A percentile compares a stretch with the other conserved stretches of the same genome.
phyloP scores from a whole-genome alignment of 2,113 vertebrate genomes.

The Opisthocomus hoazin region DNA sequence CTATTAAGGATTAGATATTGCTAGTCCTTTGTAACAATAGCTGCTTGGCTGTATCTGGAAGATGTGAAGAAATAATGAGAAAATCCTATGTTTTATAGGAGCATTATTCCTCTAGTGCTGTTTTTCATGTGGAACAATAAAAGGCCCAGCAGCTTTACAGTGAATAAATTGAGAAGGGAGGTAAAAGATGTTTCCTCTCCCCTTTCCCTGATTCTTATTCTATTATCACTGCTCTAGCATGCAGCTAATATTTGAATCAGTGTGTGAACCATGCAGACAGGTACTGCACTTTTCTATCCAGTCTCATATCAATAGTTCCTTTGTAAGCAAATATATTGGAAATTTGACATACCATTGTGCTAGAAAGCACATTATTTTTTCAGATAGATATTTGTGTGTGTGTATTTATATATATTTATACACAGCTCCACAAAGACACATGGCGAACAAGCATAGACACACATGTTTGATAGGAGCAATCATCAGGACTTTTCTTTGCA shows the following conservation, averaged over 20 bases:
- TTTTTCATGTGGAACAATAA: slow-evolving; percentile 20
- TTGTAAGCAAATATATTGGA: background rate
- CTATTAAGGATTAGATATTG: background rate
- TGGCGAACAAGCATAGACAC: background rate
- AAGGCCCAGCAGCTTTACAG: background rate
- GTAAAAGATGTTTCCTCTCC: background rate
- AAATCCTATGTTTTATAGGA: background rate
- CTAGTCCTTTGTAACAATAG: background rate
- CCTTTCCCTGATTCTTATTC: background rate
- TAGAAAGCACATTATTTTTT: background rate
- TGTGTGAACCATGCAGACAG: background rate
- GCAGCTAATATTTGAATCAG: background rate
- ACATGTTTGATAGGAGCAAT: background rate
- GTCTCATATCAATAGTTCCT: background rate
- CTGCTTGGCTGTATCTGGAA: background rate
- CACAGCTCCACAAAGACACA: background rate
- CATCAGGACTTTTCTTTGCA: background rate
- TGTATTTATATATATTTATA: background rate
- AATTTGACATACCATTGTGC: background rate
- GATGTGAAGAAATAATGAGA: slow-evolving; percentile 7
- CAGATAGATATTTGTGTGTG: background rate
- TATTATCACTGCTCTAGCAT: background rate
- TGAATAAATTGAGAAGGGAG: background rate
- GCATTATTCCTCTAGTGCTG: background rate
- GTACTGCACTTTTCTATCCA: background rate